phyloP scores from a whole-genome alignment of 2,888 invertebrate species.

The Neelides folsomi region DNA sequence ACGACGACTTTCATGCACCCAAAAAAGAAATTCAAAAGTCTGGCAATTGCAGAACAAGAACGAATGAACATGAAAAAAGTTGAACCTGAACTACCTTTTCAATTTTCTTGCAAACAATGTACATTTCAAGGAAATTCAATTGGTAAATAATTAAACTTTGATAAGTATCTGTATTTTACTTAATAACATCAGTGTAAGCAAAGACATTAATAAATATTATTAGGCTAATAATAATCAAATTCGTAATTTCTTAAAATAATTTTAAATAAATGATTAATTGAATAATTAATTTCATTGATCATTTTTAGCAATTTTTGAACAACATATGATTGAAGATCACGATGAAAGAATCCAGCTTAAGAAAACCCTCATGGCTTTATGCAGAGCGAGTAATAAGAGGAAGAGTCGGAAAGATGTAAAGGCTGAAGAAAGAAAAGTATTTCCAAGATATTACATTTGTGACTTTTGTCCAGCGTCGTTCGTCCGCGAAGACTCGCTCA shows the following conservation, averaged over 20 bases:
- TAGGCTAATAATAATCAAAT: no score
- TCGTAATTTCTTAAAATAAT: no score
- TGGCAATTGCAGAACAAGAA: background rate
- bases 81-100: constrained; percentile 13
- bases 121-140: constrained; percentile 15
- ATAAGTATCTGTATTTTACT: no score
- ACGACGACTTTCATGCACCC: background rate
- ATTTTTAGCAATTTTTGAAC: constrained; percentile 4
- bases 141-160: constrained; percentile 8
- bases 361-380: constrained; percentile 14
- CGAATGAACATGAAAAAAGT: background rate
- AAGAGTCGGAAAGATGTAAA: background rate
- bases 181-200: no score
- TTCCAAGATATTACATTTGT: constrained; percentile 36
- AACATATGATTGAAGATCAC: no score
- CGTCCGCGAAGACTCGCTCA: constrained; percentile 39
- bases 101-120: constrained; percentile 26
- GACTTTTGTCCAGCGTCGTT: constrained; percentile 37
- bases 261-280: no score
- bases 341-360: no score
- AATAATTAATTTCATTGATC: constrained; percentile 1
- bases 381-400: constrained; percentile 10
- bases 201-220: no score
- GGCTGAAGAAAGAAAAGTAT: constrained; percentile 5
- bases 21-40: background rate